Conservation (phyloP, 2,113 vertebrate genomes). For the Syngnathoides biaculeatus region DNA sequence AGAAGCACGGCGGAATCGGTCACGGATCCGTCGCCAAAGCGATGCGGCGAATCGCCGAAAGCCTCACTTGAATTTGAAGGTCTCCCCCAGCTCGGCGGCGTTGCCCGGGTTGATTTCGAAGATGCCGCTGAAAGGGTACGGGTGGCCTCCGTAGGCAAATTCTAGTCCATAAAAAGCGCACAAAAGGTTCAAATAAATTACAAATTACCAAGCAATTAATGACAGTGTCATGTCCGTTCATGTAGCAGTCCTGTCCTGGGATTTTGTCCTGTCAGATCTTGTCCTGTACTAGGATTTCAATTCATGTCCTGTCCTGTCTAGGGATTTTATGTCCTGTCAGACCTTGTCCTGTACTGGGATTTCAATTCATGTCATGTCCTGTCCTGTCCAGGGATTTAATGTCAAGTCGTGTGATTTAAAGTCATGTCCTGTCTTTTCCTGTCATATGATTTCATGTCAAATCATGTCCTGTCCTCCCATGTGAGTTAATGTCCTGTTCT, state of each 20-base stretch:
- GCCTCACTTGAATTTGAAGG: slow-evolving; percentile 94
- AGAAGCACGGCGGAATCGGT: background rate
- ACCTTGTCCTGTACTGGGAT: too few species aligned
- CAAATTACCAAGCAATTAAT: slow-evolving; percentile 4
- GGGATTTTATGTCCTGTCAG: too few species aligned
- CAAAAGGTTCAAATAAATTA: background rate
- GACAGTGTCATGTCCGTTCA: background rate
- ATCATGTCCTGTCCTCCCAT: too few species aligned
- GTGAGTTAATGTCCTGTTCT: too few species aligned
- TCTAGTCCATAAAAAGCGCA: slow-evolving; percentile 64
- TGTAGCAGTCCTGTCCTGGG: background rate
- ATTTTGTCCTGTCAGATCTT: background rate
- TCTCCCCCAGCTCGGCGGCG: slow-evolving; percentile 86
- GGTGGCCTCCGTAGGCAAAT: slow-evolving; percentile 92
- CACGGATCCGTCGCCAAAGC: too few species aligned
- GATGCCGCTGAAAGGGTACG: slow-evolving; percentile 93
- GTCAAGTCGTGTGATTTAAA: background rate
- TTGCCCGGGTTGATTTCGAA: slow-evolving; percentile 92
- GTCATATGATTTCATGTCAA: background rate
- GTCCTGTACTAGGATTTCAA: too few species aligned
- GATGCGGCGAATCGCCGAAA: background rate
- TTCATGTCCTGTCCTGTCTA: too few species aligned
- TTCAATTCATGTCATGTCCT: background rate
- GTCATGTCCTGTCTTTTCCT: too few species aligned
- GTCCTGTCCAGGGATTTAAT: background rate